Base-by-base conservation (phyloP, 2,797 vertebrate genomes). In the Epinephelus malabaricus region DNA sequence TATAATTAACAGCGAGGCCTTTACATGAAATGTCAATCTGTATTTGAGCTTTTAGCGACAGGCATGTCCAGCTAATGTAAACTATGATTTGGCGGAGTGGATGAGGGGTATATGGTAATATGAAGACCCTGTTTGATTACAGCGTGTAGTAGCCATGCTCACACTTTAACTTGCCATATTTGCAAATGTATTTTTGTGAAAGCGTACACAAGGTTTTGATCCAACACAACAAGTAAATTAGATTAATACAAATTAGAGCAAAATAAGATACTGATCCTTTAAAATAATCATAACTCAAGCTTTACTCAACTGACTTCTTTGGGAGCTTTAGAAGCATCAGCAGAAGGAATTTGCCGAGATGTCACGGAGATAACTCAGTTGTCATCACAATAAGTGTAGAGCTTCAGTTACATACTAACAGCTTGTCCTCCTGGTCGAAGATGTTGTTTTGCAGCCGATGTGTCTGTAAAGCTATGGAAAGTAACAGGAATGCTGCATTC, bases 1-100 rank as follows among this genome's bases (percentile, higher is more conserved):
- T 84, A 82, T 90, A 92, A 93, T 92, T 91, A 92, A 86, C 79
- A 81, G 60, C 14, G 72, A 81, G 69, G 83, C 79, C 82, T 91
- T 87, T 88, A 88, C 74, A 83, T 82, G 82, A 86, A 87, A 94
- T 79, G 73, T 85, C 86, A 88, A 67, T 79, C 85, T 85, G 77
- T 83, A 87, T 85, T 86, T 40, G 43, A 78, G 62, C 50, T 80
- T 81, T 73, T 54, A 79, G 63, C 14, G 76, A 86, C 76, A 75
- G 59, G 71, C 40, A 45, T 75, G 62, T 83, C 59, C 65, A 75
- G 77, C 73, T 67, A 84, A 84, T 85, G 74, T 76, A 72, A 73
- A 59, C 63, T 65, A 25, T 50, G 61, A 68, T 43, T 21, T 21
- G 14, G 49, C 0, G 1, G 2, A 10, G 10, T 19, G 51, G 45